Evolutionary conservation across 2,888 invertebrate genomes (phyloP).

Genomic region (Doris montereyensis): DNA sequence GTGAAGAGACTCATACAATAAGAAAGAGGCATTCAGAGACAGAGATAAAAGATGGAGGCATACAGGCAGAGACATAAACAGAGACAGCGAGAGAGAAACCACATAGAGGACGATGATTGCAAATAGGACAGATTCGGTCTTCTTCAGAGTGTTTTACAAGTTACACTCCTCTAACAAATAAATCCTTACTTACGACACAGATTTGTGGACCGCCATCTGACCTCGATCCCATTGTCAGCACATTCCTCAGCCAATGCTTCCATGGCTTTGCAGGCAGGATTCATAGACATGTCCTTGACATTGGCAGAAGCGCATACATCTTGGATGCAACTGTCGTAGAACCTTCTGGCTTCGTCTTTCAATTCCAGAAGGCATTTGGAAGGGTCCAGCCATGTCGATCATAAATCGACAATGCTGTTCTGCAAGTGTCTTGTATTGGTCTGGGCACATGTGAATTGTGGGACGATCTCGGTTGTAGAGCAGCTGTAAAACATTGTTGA

Average conservation of each 20-base stretch:
- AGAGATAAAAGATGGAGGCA: no score
- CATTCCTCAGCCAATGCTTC: slow-evolving; percentile 17
- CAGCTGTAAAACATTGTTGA: no score
- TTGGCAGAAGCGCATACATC: slow-evolving; percentile 2
- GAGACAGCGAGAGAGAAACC: no score
- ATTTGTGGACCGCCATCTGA: background rate
- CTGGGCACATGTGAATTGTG: background rate
- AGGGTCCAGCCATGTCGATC: background rate
- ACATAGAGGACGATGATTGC: no score
- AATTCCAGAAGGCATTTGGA: background rate
- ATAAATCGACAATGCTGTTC: background rate
- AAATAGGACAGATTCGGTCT: no score
- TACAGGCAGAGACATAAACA: no score
- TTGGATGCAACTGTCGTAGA: slow-evolving; percentile 9
- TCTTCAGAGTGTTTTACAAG: no score
- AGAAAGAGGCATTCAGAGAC: no score
- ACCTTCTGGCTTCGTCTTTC: background rate
- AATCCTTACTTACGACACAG: slow-evolving; percentile 15
- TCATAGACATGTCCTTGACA: background rate
- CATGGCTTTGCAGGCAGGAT: background rate
- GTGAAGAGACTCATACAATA: no score
- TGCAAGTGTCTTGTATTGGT: background rate
- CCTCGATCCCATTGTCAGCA: background rate
- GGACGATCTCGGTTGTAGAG: no score
- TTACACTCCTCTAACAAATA: no score